A percentile compares a stretch with the other conserved stretches of the same genome.
phyloP scores from a whole-genome alignment of 2,113 vertebrate species.

The Mola mola region DNA sequence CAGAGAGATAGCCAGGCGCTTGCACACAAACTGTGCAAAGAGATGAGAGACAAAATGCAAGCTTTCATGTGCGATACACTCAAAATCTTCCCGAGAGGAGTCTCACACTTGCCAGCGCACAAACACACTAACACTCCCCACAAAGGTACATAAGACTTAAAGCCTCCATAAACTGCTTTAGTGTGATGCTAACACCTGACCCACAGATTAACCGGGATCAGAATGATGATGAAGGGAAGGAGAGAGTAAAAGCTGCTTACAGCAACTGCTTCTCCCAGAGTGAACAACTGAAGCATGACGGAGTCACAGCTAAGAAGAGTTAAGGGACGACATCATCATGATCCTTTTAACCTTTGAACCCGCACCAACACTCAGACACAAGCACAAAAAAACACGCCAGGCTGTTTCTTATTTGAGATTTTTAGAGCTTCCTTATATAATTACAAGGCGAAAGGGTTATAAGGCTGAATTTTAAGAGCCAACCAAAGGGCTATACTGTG shows the following conservation, averaged over 20 bases:
- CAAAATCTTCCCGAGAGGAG: slow-evolving; percentile 39
- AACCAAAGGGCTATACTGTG: no score
- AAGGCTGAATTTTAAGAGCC: no score
- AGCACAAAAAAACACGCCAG: slow-evolving; percentile 50
- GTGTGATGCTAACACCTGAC: slow-evolving; percentile 45
- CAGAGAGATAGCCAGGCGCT: slow-evolving; percentile 55
- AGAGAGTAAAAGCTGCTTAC: slow-evolving; percentile 59
- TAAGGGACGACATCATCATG: slow-evolving; percentile 41
- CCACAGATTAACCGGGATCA: slow-evolving; percentile 51
- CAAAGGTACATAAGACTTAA: slow-evolving; percentile 41
- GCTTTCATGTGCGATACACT: slow-evolving; percentile 73
- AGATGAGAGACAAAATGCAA: slow-evolving; percentile 48
- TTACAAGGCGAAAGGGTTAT: no score
- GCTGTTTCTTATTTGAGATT: no score
- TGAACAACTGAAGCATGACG: slow-evolving; percentile 37
- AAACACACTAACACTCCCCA: not conserved
- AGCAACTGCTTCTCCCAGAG: slow-evolving; percentile 36
- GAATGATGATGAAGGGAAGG: slow-evolving; percentile 42
- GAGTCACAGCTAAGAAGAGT: slow-evolving; percentile 31
- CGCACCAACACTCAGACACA: slow-evolving; percentile 23
- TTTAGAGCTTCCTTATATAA: no score
- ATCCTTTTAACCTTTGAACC: slow-evolving; percentile 50
- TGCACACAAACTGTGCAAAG: slow-evolving; percentile 41
- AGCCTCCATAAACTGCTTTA: slow-evolving; percentile 37
- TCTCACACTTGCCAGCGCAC: slow-evolving; percentile 3